Evolutionary conservation across 2,113 vertebrate species (phyloP).

Genomic region (Oceanites oceanicus): DNA sequence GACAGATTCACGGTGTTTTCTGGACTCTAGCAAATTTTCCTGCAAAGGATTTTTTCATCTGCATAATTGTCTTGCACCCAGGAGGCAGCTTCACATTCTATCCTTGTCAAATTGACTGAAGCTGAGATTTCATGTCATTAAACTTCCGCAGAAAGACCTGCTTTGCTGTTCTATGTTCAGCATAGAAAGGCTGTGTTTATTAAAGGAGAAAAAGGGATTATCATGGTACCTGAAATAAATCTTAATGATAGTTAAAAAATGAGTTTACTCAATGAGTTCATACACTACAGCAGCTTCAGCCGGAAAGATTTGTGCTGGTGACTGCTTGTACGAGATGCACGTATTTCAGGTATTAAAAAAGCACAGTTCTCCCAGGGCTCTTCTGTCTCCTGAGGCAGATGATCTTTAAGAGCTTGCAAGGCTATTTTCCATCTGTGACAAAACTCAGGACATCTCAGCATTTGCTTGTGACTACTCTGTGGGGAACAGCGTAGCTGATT

Average conservation of each 20-base stretch:
- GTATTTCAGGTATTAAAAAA: not conserved
- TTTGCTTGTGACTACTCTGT: not conserved
- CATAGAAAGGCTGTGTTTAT: not conserved
- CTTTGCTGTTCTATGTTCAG: not conserved
- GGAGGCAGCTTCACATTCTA: conserved; percentile 21
- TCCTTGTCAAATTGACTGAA: conserved; percentile 4
- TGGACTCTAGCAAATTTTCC: not conserved
- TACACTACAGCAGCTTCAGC: not conserved
- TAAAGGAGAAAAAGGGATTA: not conserved
- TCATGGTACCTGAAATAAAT: not conserved
- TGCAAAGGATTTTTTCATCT: not conserved
- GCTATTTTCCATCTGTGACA: not conserved
- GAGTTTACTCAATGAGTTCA: conserved; percentile 4
- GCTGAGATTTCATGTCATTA: not conserved
- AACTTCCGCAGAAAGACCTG: not conserved
- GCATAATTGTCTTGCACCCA: not conserved
- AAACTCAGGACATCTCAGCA: not conserved
- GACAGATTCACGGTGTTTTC: not conserved
- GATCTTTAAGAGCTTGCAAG: not conserved
- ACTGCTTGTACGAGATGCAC: not conserved
- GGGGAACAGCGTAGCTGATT: not conserved
- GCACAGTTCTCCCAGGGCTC: not conserved
- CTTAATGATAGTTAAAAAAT: not conserved
- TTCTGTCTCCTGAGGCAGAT: not conserved
- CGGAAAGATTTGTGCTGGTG: not conserved